Conservation (phyloP, 2,888 invertebrate genomes). For the Phortica okadai region DNA sequence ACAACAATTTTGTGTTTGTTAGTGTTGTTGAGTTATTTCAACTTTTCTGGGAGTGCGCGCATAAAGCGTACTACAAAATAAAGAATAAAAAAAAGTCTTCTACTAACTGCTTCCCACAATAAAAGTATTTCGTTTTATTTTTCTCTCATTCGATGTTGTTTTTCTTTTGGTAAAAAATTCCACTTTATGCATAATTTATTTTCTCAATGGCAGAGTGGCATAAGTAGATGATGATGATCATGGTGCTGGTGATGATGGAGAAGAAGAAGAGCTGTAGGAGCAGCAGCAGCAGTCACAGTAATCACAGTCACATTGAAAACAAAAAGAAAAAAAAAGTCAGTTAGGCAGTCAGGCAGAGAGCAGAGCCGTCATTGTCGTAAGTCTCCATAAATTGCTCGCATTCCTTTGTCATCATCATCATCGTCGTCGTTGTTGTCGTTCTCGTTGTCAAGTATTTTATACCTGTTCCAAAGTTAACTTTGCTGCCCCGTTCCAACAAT, state of each 20-base stretch:
- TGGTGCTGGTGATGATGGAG: not conserved
- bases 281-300: constrained; percentile 11
- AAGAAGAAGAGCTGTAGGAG: not conserved
- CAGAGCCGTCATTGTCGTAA: constrained; percentile 22
- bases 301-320: constrained; percentile 11
- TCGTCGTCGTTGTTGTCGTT: constrained; percentile 13
- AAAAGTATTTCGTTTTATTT: constrained; percentile 38
- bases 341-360: not conserved
- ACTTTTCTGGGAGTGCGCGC: too few species aligned
- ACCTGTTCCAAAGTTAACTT: constrained; percentile 22
- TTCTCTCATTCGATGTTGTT: not conserved
- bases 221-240: not conserved
- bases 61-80: too few species aligned
- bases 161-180: constrained; percentile 52
- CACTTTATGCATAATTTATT: constrained; percentile 63
- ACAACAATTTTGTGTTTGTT: constrained; percentile 29
- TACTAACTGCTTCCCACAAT: too few species aligned
- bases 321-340: not conserved
- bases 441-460: constrained; percentile 23
- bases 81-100: too few species aligned
- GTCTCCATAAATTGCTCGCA: constrained; percentile 57
- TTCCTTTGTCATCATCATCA: constrained; percentile 52
- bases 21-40: constrained; percentile 1
- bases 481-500: constrained; percentile 10
- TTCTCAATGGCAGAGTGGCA: constrained; percentile 54